Evolutionary conservation across 2,797 vertebrate species (phyloP).

Genomic region (Antrozous pallidus): DNA sequence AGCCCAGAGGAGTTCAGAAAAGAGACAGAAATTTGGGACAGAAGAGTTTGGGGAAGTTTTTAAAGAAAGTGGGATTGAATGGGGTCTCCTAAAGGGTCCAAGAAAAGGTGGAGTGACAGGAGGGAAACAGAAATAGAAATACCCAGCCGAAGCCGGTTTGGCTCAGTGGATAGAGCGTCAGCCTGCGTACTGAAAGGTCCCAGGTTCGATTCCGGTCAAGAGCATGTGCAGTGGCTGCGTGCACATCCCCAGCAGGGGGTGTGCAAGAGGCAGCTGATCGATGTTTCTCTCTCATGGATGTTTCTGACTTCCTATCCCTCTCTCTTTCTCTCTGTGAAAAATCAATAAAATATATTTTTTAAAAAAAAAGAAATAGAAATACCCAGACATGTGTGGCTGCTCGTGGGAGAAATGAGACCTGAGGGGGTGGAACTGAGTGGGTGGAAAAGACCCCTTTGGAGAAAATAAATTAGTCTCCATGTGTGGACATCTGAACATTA

Average conservation of each 20-base stretch:
- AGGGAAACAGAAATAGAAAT: background rate
- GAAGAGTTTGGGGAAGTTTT: background rate
- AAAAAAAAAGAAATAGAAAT: background rate
- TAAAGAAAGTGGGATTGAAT: rapidly evolving
- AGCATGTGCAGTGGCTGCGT: too few relatives aligned
- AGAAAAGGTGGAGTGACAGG: background rate
- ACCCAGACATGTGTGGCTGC: rapidly evolving
- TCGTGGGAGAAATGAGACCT: rapidly evolving
- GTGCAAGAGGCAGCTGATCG: too few relatives aligned
- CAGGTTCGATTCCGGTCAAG: too few relatives aligned
- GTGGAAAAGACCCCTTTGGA: background rate
- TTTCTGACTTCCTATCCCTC: too few relatives aligned
- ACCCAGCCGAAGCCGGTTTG: too few relatives aligned
- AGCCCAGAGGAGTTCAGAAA: background rate
- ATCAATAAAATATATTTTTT: too few relatives aligned
- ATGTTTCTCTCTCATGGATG: too few relatives aligned
- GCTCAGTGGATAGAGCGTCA: too few relatives aligned
- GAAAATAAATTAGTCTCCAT: background rate
- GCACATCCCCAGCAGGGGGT: too few relatives aligned
- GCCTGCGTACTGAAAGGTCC: too few relatives aligned
- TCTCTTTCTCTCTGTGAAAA: too few relatives aligned
- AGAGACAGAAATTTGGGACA: background rate
- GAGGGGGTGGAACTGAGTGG: background rate
- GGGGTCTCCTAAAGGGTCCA: rapidly evolving
- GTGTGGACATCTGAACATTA: background rate